These are phyloP conservation scores for Hydrolagus colliei DNA, from an alignment of 2,797 vertebrate genomes.

Conservation along the genomic window DNA sequence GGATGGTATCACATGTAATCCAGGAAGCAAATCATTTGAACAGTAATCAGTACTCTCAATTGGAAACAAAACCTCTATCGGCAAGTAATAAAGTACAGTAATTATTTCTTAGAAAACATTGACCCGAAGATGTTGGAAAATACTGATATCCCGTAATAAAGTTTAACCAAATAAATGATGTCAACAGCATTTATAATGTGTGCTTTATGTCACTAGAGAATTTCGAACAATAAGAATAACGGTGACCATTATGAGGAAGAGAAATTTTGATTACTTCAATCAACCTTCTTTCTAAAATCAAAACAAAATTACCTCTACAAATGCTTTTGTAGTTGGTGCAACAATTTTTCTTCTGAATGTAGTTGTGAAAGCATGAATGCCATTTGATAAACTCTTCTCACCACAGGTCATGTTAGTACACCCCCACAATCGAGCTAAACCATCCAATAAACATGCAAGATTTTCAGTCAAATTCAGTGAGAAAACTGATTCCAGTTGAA, in stretches of 20 bases:
- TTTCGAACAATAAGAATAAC: neutral
- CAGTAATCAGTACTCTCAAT: too few relatives aligned
- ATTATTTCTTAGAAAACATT: neutral
- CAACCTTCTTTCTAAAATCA: neutral
- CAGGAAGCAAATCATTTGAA: too few relatives aligned
- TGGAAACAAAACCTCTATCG: too few relatives aligned
- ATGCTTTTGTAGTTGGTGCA: conserved; percentile 57
- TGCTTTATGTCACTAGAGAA: neutral
- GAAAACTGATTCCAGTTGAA: too few relatives aligned
- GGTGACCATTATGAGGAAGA: neutral
- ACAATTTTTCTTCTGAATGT: conserved; percentile 54
- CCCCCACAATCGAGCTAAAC: conserved; percentile 58
- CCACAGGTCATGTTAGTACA: conserved; percentile 66
- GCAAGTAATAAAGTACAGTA: too few relatives aligned
- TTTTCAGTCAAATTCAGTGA: too few relatives aligned
- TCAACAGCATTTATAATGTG: neutral
- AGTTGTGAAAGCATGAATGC: conserved; percentile 64
- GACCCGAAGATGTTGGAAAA: neutral
- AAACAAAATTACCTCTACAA: conserved; percentile 52
- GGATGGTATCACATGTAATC: too few relatives aligned
- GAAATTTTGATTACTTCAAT: neutral
- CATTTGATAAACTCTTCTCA: conserved; percentile 56
- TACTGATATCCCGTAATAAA: neutral
- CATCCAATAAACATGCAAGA: neutral
- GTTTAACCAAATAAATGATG: too few relatives aligned